These are phyloP conservation scores for Bombus affinis DNA, from an alignment of 1,140 invertebrate species.

Conservation along the genomic window DNA sequence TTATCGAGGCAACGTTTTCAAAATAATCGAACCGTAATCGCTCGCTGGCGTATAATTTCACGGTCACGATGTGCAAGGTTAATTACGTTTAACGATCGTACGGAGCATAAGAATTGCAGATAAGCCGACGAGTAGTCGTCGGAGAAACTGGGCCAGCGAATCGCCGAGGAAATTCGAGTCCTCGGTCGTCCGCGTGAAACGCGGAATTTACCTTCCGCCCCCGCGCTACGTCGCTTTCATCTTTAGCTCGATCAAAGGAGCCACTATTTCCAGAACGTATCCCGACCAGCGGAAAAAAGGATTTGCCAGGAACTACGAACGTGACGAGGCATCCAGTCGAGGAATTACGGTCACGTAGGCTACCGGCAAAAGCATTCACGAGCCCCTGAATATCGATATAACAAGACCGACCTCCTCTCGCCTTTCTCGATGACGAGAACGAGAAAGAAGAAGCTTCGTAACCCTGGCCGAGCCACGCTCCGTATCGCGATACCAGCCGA, in stretches of 20 bases:
- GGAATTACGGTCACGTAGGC: conserved; percentile 48
- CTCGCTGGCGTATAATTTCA: background rate
- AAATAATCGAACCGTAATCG: background rate
- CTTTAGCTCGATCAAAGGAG: background rate
- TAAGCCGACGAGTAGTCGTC: background rate
- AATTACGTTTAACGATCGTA: background rate
- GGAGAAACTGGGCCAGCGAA: conserved; percentile 6
- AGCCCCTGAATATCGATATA: conserved; percentile 39
- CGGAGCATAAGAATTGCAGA: background rate
- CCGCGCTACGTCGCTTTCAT: background rate
- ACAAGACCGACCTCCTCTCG: background rate
- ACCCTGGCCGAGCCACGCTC: conserved; percentile 4
- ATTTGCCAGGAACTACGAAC: conserved; percentile 22
- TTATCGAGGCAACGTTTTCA: too few species aligned
- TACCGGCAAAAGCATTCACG: conserved; percentile 12
- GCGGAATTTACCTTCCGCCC: too few species aligned
- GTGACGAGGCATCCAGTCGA: conserved; percentile 55
- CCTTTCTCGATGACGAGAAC: background rate
- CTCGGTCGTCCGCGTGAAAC: background rate
- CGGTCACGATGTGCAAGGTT: background rate
- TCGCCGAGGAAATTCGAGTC: background rate
- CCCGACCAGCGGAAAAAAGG: background rate
- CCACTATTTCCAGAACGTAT: conserved; percentile 2
- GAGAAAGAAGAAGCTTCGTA: conserved; percentile 26
- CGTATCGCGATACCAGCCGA: background rate